A percentile compares a stretch with the other conserved stretches of the same genome.
Conservation (phyloP, 1,140 invertebrate species). For the Drosophila lini region DNA sequence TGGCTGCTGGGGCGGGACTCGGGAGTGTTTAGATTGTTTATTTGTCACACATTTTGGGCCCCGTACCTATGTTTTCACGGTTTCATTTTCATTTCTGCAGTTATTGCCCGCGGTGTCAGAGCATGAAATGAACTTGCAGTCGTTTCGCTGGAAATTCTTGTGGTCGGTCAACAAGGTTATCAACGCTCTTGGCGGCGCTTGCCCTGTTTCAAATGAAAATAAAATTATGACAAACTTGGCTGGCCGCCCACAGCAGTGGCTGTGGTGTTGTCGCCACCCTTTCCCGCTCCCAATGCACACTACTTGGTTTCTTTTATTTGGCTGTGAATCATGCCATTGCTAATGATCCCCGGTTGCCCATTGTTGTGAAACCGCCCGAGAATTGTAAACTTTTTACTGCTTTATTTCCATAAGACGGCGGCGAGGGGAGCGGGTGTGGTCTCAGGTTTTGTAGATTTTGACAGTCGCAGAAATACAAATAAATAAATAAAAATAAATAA, state of each 20-base stretch:
- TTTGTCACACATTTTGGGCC: conserved; percentile 23
- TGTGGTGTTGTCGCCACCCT: neutral
- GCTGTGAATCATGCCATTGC: conserved; percentile 73
- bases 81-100: conserved; percentile 52
- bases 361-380: conserved; percentile 66
- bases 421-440: neutral
- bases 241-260: conserved; percentile 11
- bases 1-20: conserved; percentile 3
- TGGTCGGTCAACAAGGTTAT: conserved; percentile 81
- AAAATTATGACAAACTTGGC: conserved; percentile 70
- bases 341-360: conserved; percentile 68
- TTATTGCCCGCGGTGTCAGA: conserved; percentile 49
- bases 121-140: conserved; percentile 52
- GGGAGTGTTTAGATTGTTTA: conserved; percentile 28
- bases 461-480: conserved; percentile 63
- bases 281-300: conserved; percentile 16
- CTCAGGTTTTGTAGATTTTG: conserved; percentile 39
- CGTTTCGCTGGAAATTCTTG: conserved; percentile 70
- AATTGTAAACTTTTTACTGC: conserved; percentile 53
- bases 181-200: conserved; percentile 49
- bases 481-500: conserved; percentile 67
- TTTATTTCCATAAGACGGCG: conserved; percentile 43
- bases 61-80: conserved; percentile 31
- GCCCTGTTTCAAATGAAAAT: conserved; percentile 59
- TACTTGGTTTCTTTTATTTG: conserved; percentile 18